These are phyloP conservation scores for Osedax frankpressi DNA, from an alignment of 2,888 invertebrate genomes.

Conservation along the genomic window DNA sequence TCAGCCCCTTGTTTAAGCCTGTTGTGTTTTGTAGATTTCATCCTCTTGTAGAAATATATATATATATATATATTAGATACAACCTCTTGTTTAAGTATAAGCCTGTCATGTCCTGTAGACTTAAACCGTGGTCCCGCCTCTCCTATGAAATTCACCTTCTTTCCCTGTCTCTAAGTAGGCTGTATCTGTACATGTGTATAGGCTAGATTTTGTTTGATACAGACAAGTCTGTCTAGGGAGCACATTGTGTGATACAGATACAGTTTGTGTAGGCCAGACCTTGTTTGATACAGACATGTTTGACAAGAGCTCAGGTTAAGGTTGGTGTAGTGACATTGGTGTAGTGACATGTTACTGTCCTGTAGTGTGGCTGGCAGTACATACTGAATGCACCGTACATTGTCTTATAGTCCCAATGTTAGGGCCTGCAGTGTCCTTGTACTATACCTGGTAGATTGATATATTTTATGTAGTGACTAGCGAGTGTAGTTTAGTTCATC, in stretches of 20 bases:
- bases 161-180: not conserved
- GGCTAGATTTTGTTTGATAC: no score
- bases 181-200: not conserved
- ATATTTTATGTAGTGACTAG: not conserved
- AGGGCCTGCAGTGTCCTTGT: not conserved
- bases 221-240: not conserved
- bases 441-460: not conserved
- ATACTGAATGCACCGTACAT: not conserved
- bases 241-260: not conserved
- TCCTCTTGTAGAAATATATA: constrained; percentile 1
- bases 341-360: not conserved
- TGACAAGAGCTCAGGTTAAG: not conserved
- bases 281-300: constrained; percentile 1
- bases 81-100: not conserved
- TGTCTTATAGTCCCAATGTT: not conserved
- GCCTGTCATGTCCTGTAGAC: constrained; percentile 5
- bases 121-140: not conserved
- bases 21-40: not conserved
- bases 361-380: not conserved
- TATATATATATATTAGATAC: not conserved
- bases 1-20: not conserved
- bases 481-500: constrained; percentile 6
- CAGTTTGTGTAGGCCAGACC: not conserved
- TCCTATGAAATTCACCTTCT: not conserved
- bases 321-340: not conserved